A percentile compares a stretch with the other conserved stretches of the same genome.
Conservation (phyloP, 2,113 vertebrate genomes). For the Piprites chloris region DNA sequence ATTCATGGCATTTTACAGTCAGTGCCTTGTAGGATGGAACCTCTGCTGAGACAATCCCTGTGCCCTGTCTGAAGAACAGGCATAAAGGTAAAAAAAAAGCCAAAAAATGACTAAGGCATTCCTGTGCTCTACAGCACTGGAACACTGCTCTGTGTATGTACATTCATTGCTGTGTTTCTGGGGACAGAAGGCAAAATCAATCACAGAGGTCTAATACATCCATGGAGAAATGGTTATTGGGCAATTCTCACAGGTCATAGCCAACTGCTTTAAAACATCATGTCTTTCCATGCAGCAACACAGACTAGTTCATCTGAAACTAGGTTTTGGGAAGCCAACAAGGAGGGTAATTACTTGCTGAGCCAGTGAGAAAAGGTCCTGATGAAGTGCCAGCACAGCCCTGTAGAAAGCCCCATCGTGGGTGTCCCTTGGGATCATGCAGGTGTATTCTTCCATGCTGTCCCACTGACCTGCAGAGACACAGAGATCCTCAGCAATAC, state of each 20-base stretch:
- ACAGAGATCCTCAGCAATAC: background rate
- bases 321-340: background rate
- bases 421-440: conserved; percentile 97
- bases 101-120: background rate
- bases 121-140: background rate
- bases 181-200: background rate
- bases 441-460: conserved; percentile 98
- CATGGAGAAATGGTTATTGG: background rate
- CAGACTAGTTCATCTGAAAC: background rate
- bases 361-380: conserved; percentile 96
- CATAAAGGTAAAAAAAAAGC: background rate
- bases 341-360: conserved; percentile 82
- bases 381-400: conserved; percentile 93
- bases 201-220: background rate
- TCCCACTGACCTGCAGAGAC: conserved; percentile 90
- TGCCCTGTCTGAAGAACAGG: background rate
- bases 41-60: background rate
- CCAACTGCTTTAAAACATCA: background rate
- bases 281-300: background rate
- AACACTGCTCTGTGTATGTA: background rate
- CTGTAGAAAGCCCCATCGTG: conserved; percentile 97
- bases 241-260: background rate
- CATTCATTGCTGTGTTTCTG: background rate
- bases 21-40: background rate
- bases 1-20: background rate